Percentiles rank a stretch among this genome's conserved stretches.
Evolutionary conservation across 2,113 vertebrate genomes (phyloP).

Genomic region (Entomyzon cyanotis): DNA sequence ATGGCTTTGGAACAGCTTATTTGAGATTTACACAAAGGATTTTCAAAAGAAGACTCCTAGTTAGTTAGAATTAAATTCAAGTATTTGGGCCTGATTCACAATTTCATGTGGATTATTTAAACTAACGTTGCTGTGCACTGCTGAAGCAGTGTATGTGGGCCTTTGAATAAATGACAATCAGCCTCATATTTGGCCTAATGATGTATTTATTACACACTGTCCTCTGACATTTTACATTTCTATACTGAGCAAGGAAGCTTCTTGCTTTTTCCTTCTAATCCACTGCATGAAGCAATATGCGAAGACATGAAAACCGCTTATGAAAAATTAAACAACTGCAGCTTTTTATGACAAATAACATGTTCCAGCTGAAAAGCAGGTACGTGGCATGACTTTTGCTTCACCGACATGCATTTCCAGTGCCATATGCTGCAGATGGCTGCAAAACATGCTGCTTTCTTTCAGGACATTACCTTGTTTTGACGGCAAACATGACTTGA

Average conservation of each 20-base stretch:
- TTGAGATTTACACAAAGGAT: background rate
- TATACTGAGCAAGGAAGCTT: background rate
- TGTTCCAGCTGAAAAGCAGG: background rate
- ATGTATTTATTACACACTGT: background rate
- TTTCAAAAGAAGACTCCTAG: background rate
- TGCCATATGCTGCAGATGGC: background rate
- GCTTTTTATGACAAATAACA: constrained; percentile 10
- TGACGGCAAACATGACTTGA: constrained; percentile 41
- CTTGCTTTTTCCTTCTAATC: background rate
- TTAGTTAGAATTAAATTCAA: background rate
- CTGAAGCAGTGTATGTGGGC: background rate
- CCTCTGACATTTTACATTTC: background rate
- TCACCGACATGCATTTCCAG: constrained; percentile 18
- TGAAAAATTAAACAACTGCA: constrained; percentile 46
- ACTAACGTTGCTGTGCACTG: background rate
- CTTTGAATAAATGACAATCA: background rate
- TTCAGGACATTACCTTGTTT: constrained; percentile 47
- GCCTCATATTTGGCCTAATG: background rate
- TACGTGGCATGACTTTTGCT: background rate
- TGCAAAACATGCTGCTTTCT: constrained; percentile 20
- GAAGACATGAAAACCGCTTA: background rate
- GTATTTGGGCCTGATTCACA: background rate
- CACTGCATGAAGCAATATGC: rapidly evolving
- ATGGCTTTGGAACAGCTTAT: background rate
- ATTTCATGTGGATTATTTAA: background rate